These are phyloP conservation scores for Lasioglossum pauxillum DNA, from an alignment of 2,888 invertebrate species.

Conservation along the genomic window DNA sequence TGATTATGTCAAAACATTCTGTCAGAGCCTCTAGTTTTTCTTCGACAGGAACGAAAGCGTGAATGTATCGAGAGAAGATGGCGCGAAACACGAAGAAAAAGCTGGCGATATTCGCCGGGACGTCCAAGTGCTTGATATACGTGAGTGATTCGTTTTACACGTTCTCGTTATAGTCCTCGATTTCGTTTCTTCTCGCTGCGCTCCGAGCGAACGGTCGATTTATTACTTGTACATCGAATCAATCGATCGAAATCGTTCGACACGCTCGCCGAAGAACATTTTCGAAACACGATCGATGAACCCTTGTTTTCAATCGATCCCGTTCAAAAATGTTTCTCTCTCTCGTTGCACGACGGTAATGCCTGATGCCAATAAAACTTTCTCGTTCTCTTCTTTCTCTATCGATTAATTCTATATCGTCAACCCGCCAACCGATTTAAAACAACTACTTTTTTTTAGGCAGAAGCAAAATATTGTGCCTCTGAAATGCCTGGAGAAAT, in stretches of 20 bases:
- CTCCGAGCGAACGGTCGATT: background rate
- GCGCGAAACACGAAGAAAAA: conserved; percentile 79
- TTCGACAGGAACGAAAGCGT: conserved; percentile 55
- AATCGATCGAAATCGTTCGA: background rate
- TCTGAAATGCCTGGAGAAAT: conserved; percentile 84
- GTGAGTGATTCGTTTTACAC: conserved; percentile 73
- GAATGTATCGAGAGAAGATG: conserved; percentile 68
- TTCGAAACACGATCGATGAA: conserved; percentile 4
- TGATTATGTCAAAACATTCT: conserved; percentile 81
- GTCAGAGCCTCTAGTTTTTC: conserved; percentile 72
- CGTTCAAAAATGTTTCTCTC: background rate
- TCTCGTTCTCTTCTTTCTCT: background rate
- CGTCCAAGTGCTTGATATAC: conserved; percentile 81
- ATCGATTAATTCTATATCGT: background rate
- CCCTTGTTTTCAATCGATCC: background rate
- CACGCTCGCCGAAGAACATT: background rate
- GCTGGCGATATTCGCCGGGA: conserved; percentile 81
- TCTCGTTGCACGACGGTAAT: background rate
- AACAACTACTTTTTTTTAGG: conserved; percentile 72
- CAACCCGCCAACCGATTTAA: background rate
- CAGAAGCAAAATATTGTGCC: conserved; percentile 84
- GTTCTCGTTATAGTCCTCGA: background rate
- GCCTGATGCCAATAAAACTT: background rate
- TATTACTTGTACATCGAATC: background rate
- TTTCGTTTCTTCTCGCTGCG: conserved; percentile 5